Evolutionary conservation across 1,140 invertebrate species (phyloP).

Genomic region (Hylyphantes graminicola): DNA sequence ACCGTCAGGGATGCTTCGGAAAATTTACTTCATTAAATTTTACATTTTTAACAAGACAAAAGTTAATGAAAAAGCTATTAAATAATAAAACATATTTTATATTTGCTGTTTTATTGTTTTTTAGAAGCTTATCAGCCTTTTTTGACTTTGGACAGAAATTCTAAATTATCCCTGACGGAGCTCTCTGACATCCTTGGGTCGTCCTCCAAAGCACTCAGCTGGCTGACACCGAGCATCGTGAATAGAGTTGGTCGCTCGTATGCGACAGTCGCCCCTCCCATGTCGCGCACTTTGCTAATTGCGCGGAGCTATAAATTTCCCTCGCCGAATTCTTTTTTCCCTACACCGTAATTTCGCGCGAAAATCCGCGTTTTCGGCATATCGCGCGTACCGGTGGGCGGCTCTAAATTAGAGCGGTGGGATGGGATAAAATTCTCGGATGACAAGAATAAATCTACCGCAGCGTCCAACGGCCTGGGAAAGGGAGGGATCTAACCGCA

Average conservation of each 20-base stretch:
- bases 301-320: conserved; percentile 52
- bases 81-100: no score
- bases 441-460: conserved; percentile 59
- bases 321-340: conserved; percentile 16
- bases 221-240: conserved; percentile 42
- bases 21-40: no score
- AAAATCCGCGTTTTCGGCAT: conserved; percentile 36
- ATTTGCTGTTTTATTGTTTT: no score
- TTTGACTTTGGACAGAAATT: no score
- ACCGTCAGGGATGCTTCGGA: conserved; percentile 17
- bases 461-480: conserved; percentile 52
- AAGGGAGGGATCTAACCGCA: conserved; percentile 54
- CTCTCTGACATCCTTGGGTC: conserved; percentile 57
- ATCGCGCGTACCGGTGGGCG: conserved; percentile 49
- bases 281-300: conserved; percentile 56
- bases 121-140: no score
- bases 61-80: no score
- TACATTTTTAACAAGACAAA: no score
- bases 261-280: conserved; percentile 77
- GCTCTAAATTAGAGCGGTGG: conserved; percentile 55
- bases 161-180: conserved; percentile 38
- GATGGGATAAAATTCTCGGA: conserved; percentile 51
- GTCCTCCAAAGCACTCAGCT: conserved; percentile 46
- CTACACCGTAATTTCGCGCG: conserved; percentile 20
- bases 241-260: conserved; percentile 71